Evolutionary conservation across 1,140 invertebrate species (phyloP), one percentile per base, ranked within the genome.

Genomic region (Argopecten irradians): DNA sequence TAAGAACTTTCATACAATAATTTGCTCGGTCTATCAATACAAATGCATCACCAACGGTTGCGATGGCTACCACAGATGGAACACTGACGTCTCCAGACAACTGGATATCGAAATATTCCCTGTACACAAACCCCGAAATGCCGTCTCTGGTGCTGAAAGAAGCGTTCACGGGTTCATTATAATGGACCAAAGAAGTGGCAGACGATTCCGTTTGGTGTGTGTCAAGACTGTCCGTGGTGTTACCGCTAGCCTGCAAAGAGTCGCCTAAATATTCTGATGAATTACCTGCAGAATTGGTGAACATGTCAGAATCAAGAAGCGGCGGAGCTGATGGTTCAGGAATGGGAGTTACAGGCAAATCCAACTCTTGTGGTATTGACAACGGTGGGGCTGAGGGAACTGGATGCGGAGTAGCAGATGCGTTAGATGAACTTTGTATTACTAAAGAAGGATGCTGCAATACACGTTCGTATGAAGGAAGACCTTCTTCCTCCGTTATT

Each of bases 1-100:
- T 71, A n/a, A 71, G 55, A 71, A 71, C 55, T 71, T 71, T 71
- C 55, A 71, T 71, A 16, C 55, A 71, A 71, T 71, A 71, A 28
- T 71, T 71, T 28, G 55, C 8, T n/a, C 13, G 22, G 55, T 71
- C 55, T 5, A 71, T n/a, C n/a, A 71, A 5, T 28, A 71, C 55
- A 71, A 71, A 71, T 28, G 55, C 28, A 7, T 71, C 55, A 1
- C 55, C 55, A 71, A 71, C 55, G 16, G 55, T 71, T 71, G 55
- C 55, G n/a, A 71, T 71, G 28, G 55, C 55, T 71, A 71, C 55
- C n/a, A 71, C 22, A 28, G n/a, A 71, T 7, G 55, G 55, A 16
- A 71, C 11, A 11, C 28, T 71, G 28, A 71, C 28, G 55, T 71
- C 55, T n/a, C 55, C 55, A 28, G 55, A 71, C 8, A 71, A 28